These are phyloP conservation scores for Labeo catla DNA, from an alignment of 2,113 vertebrate genomes.

Conservation along the genomic window DNA sequence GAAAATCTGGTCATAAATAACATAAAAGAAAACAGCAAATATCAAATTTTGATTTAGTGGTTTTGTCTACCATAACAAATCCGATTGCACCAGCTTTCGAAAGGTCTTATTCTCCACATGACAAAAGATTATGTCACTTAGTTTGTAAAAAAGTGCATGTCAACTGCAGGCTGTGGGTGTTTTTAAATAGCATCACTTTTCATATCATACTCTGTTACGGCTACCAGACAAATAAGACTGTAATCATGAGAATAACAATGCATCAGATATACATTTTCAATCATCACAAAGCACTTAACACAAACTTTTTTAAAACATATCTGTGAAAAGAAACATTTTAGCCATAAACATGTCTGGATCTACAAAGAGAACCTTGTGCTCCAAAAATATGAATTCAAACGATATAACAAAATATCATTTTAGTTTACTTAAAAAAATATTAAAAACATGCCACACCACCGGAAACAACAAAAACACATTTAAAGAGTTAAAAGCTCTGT, in stretches of 20 bases:
- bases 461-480: constrained; percentile 38
- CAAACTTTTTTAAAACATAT: constrained; percentile 12
- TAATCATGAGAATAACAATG: constrained; percentile 31
- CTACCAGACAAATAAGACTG: constrained; percentile 29
- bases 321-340: neutral
- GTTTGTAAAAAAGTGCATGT: constrained; percentile 19
- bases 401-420: constrained; percentile 28
- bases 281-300: constrained; percentile 36
- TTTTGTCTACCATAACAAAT: constrained; percentile 9
- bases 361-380: neutral
- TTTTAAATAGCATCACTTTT: constrained; percentile 12
- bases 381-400: constrained; percentile 36
- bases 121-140: neutral
- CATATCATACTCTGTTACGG: neutral
- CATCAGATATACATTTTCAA: constrained; percentile 8
- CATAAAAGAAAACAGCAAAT: constrained; percentile 1
- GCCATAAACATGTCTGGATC: neutral
- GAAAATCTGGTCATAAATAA: constrained; percentile 14
- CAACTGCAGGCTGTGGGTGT: neutral
- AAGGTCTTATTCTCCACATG: neutral
- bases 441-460: constrained; percentile 29
- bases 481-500: constrained; percentile 38
- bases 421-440: constrained; percentile 30
- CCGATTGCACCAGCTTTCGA: neutral
- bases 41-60: neutral